Evolutionary conservation across 2,888 invertebrate species (phyloP), one percentile per base, ranked within the genome.

Genomic region (Ophion costatus): DNA sequence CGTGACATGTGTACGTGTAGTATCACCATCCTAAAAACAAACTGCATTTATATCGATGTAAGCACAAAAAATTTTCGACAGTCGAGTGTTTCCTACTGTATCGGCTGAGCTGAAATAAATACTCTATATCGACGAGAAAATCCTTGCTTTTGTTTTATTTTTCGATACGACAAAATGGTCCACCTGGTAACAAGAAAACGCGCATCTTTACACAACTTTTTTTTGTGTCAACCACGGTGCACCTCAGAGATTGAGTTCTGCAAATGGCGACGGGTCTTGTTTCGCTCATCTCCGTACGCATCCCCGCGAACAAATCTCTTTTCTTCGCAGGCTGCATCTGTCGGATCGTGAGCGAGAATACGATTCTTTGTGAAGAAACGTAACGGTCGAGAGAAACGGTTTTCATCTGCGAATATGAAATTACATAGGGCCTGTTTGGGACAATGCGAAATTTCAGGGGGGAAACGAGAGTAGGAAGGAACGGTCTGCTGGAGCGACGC

Each of bases 361-460:
- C 51, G 51, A 51, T 51, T 17, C 51, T 51, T 51, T 51, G 51
- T 51, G 14, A 17, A 14, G 14, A 51, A 51, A 51, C 51, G 45
- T n/a, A 73, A 76, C 59, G 64, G 51, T 83, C 20, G 33, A 33
- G 4, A 66, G 38, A 56, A 11, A 73, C 33, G 7, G 61, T 24
- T 22, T 67, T 71, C 64, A 67, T 38, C 17, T 51, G 29, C 61
- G 38, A n/a, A 76, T 84, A 84, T 80, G 73, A 63, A 73, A 84
- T 84, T 84, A 42, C 80, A 84, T 80, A 78, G 33, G 20, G 22
- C 33, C 33, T 29, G 57, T 56, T 77, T 67, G 45, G 17, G 24
- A 20, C 7, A 24, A 10, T 11, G 20, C 38, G 56, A 57, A 51
- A 51, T 3, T 14, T 17, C 14, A n/a, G 11, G 51, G 2, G 51